Percentiles rank a stretch among this genome's conserved stretches.
These are phyloP conservation scores for Drosophila barbarae DNA, from an alignment of 2,888 invertebrate genomes.

Conservation along the genomic window DNA sequence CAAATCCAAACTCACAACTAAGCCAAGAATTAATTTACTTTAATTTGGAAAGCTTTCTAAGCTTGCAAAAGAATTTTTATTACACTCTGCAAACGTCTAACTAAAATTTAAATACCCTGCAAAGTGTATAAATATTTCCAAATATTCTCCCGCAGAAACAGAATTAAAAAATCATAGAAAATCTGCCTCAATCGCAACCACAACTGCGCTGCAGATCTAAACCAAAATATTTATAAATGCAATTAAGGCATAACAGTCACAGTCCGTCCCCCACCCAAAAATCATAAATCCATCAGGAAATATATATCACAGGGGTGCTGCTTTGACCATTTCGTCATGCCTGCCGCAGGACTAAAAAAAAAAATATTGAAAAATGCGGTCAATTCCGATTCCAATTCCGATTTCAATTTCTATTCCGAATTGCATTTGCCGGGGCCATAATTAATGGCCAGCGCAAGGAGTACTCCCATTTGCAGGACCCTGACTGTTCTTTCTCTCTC, in stretches of 20 bases:
- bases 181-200: conserved; percentile 5
- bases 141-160: neutral
- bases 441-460: conserved; percentile 63
- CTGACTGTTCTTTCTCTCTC: conserved; percentile 12
- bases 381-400: conserved; percentile 61
- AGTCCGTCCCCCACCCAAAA: conserved; percentile 1
- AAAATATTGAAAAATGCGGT: conserved; percentile 49
- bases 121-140: no score
- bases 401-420: conserved; percentile 51
- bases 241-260: conserved; percentile 38
- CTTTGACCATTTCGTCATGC: conserved; percentile 33
- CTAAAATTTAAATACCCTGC: no score
- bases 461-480: neutral
- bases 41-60: no score
- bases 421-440: conserved; percentile 41
- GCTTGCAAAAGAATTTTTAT: no score
- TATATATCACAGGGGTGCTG: conserved; percentile 17
- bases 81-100: no score
- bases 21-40: no score
- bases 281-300: conserved; percentile 6
- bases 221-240: conserved; percentile 45
- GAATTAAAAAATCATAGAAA: neutral
- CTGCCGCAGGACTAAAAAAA: conserved; percentile 9
- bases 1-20: no score
- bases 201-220: conserved; percentile 14